A percentile compares a stretch with the other conserved stretches of the same genome.
phyloP scores from a whole-genome alignment of 2,888 invertebrate species.

The Polylopha cassiicola region DNA sequence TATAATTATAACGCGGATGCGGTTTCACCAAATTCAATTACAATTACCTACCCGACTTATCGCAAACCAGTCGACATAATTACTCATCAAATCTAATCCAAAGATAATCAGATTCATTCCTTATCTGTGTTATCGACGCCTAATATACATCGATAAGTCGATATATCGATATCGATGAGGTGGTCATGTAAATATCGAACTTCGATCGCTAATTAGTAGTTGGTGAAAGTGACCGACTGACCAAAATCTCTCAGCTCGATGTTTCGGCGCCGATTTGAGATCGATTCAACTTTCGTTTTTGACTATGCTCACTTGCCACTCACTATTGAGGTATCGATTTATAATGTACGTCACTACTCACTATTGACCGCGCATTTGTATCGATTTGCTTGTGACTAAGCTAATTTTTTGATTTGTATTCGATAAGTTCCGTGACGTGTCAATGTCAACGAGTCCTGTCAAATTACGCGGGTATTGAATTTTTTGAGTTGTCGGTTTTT shows the following conservation, averaged over 20 bases:
- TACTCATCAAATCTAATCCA: conserved; percentile 21
- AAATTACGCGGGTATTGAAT: conserved; percentile 1
- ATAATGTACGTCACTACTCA: conserved; percentile 31
- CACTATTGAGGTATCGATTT: conserved; percentile 59
- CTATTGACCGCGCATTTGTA: conserved; percentile 18
- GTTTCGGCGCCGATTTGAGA: conserved; percentile 73
- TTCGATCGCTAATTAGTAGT: conserved; percentile 64
- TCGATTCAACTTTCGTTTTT: conserved; percentile 77
- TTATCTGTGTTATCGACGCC: conserved; percentile 19
- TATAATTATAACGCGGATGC: conserved; percentile 16
- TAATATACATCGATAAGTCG: conserved; percentile 24
- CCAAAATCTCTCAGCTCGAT: conserved; percentile 62
- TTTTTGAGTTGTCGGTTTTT: too few relatives aligned
- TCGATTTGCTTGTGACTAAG: conserved; percentile 16
- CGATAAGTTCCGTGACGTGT: conserved; percentile 14
- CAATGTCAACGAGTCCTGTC: conserved; percentile 11
- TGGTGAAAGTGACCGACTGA: conserved; percentile 76
- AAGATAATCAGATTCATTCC: conserved; percentile 14
- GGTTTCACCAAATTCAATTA: conserved; percentile 13
- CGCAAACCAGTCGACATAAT: conserved; percentile 14
- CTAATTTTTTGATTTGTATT: conserved; percentile 8
- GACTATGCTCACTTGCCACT: conserved; percentile 69
- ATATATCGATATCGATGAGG: conserved; percentile 57
- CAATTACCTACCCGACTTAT: conserved; percentile 17
- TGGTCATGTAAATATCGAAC: conserved; percentile 58